Evolutionary conservation across 1,140 invertebrate species (phyloP).

Genomic region (Psilanteris sp.): DNA sequence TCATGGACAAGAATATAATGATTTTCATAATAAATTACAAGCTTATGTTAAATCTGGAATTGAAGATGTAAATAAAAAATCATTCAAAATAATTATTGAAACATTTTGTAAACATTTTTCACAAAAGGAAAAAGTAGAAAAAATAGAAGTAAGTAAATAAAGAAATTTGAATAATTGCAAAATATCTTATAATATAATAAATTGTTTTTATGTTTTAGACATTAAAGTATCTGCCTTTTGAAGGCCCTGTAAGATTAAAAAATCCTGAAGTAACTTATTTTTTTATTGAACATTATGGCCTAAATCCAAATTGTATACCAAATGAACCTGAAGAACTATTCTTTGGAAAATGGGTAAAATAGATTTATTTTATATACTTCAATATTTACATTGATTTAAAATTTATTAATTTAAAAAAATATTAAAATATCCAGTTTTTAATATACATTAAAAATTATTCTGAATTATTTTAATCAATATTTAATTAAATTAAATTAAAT

Average conservation of each 20-base stretch:
- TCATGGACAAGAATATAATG: conserved; percentile 80
- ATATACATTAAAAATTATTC: too few relatives aligned
- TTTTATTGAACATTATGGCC: conserved; percentile 93
- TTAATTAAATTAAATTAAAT: too few relatives aligned
- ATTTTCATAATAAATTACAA: conserved; percentile 85
- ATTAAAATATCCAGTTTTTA: too few relatives aligned
- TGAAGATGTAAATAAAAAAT: conserved; percentile 81
- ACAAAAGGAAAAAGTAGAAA: conserved; percentile 88
- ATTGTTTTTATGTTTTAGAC: too few relatives aligned
- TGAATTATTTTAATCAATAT: too few relatives aligned
- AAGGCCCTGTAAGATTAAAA: conserved; percentile 90
- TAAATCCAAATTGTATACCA: conserved; percentile 86
- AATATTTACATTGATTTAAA: too few relatives aligned
- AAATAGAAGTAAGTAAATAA: conserved; percentile 91
- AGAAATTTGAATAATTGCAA: too few relatives aligned
- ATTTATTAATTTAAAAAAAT: too few relatives aligned
- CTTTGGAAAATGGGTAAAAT: conserved; percentile 92
- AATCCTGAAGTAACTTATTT: conserved; percentile 89
- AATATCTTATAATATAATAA: too few relatives aligned
- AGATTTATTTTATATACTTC: too few relatives aligned
- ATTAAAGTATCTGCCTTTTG: conserved; percentile 89
- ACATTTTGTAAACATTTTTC: conserved; percentile 92
- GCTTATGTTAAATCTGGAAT: conserved; percentile 80
- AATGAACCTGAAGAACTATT: conserved; percentile 87
- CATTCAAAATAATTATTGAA: conserved; percentile 92